These are phyloP conservation scores for Chauna torquata DNA, from an alignment of 2,113 vertebrate genomes.

Conservation along the genomic window DNA sequence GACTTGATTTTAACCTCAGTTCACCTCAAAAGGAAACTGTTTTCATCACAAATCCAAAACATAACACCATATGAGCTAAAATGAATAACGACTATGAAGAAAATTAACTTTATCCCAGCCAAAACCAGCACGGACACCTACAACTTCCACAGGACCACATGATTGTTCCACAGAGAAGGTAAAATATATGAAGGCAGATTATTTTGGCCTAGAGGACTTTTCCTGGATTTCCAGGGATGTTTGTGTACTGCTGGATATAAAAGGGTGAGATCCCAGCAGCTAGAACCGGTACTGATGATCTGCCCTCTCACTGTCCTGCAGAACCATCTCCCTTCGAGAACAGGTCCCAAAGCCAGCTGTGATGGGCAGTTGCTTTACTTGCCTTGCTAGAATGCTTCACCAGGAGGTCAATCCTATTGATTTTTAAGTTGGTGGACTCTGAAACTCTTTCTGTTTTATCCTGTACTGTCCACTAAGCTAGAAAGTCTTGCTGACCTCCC, in stretches of 20 bases:
- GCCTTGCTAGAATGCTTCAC: background rate
- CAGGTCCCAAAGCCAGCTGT: background rate
- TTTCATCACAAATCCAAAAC: background rate
- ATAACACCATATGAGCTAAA: background rate
- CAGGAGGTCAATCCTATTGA: background rate
- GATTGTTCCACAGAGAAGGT: background rate
- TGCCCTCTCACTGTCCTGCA: background rate
- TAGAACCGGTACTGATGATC: background rate
- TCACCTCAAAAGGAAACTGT: background rate
- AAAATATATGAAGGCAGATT: background rate
- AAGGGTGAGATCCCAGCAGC: background rate
- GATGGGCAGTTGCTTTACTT: background rate
- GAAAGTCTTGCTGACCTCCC: background rate
- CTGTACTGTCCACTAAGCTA: background rate
- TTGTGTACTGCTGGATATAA: too few relatives aligned
- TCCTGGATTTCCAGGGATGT: background rate
- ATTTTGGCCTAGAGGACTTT: background rate
- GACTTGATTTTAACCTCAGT: background rate
- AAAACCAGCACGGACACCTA: background rate
- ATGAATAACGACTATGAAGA: background rate
- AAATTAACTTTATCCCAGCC: background rate
- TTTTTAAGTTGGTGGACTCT: background rate
- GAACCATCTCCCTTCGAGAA: background rate
- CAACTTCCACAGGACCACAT: background rate
- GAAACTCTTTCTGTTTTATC: background rate